phyloP scores from a whole-genome alignment of 2,797 vertebrate species.

The Hyperoplus lanceolatus region DNA sequence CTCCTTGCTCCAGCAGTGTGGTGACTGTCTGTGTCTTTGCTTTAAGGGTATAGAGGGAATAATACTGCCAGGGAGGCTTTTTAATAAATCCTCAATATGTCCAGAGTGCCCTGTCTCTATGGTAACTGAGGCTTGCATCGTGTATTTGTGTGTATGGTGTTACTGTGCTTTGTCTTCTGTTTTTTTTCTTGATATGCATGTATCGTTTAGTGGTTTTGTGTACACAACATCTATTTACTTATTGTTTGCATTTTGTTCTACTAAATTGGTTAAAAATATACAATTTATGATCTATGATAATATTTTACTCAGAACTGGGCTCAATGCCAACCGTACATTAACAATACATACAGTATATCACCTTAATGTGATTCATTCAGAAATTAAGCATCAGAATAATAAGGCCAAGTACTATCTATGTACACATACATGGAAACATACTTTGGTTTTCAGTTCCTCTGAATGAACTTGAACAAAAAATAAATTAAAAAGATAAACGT shows the following conservation, averaged over 20 bases:
- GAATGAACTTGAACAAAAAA: too few species aligned
- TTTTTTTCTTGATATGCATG: conserved; percentile 44
- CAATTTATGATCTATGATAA: not conserved
- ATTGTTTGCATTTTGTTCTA: conserved; percentile 10
- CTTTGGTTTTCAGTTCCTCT: too few species aligned
- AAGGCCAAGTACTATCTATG: too few species aligned
- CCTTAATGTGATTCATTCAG: not conserved
- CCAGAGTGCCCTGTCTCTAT: conserved; percentile 83
- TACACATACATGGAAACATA: too few species aligned
- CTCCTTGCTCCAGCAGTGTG: conserved; percentile 44
- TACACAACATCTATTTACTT: not conserved
- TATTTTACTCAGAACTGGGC: not conserved
- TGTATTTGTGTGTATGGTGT: conserved; percentile 48
- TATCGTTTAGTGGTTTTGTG: conserved; percentile 3
- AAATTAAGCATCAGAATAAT: too few species aligned
- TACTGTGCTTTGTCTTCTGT: conserved; percentile 58
- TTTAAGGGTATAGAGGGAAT: conserved; percentile 58
- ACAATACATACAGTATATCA: not conserved
- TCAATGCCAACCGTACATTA: not conserved
- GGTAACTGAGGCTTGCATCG: conserved; percentile 76
- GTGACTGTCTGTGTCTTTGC: conserved; percentile 62
- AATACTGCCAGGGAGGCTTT: conserved; percentile 71
- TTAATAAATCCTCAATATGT: conserved; percentile 81
- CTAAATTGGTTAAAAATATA: not conserved
- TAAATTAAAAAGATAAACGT: too few species aligned